Base-by-base conservation (phyloP, 1,140 invertebrate genomes). In the Coptotermes formosanus region DNA sequence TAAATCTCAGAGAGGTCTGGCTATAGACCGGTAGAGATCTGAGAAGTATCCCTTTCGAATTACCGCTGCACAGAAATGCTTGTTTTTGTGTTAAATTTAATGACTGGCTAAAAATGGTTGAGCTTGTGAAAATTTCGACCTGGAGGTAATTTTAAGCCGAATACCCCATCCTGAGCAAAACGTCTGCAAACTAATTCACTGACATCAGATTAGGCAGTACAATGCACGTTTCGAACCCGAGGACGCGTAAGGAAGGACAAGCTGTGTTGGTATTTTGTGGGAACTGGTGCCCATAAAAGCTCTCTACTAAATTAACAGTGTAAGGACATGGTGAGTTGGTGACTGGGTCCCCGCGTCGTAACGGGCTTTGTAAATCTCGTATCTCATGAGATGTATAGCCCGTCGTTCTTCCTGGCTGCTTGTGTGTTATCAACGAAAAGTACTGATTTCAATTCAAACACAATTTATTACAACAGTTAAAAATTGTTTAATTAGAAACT, bases 301-400 rank as follows among this genome's bases (percentile, higher is more conserved):
- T 75, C 64, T 75, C 64, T 75, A 75, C 64, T 75, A 75, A 75
- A 75, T 75, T 75, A 75, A 75, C 64, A 75, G n/a, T 14, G 64
- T 75, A 75, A 75, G 4, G 64, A 7, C 64, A 75, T 30, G 64
- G 19, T 11, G 64, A 75, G 64, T 75, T 75, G 64, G n/a, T 75
- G 64, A 25, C n/a, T 25, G n/a, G 64, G 64, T 11, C 64, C 14
- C 64, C n/a, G 64, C n/a, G n/a, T 30, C 25, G 64, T n/a, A 30
- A 75, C 30, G 64, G 30, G 64, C n/a, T 75, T 75, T 75, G 64
- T 3, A 25, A 75, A 75, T 30, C 25, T 75, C 25, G 52, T 16
- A 4, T 55, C 19, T 55, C 52, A 21, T 16, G 19, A 55, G 52
- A 55, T 55, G 19, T 55, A 55, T 4, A 55, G 9, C 21, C 64